Conservation (phyloP, 2,797 vertebrate species). For the Syngnathus acus region DNA sequence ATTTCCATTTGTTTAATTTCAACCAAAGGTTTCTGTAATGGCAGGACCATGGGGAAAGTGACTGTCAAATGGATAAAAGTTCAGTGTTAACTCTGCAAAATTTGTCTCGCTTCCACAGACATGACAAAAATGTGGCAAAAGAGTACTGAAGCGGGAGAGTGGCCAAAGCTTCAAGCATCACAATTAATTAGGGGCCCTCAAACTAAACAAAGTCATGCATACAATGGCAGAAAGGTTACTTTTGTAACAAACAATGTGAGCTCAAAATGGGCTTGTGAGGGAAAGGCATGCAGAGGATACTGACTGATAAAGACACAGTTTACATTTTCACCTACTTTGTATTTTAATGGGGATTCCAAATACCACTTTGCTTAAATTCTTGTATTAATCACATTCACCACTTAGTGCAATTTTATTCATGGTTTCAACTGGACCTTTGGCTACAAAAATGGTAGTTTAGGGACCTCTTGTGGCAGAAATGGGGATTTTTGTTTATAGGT, state of each 20-base stretch:
- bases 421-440: neutral
- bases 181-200: constrained; percentile 36
- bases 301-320: neutral
- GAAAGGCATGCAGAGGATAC: neutral
- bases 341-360: neutral
- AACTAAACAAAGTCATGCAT: constrained; percentile 21
- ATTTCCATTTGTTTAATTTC: neutral
- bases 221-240: neutral
- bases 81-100: constrained; percentile 26
- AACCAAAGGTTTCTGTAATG: neutral
- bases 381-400: neutral
- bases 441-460: constrained; percentile 20
- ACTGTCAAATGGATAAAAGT: neutral
- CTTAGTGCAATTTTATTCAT: neutral
- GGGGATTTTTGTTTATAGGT: neutral
- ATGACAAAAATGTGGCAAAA: constrained; percentile 32
- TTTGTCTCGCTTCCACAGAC: constrained; percentile 47
- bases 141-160: constrained; percentile 24
- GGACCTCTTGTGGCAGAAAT: constrained; percentile 32
- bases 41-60: neutral
- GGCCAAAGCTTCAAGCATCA: constrained; percentile 20
- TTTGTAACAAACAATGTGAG: neutral
- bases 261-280: neutral
- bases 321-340: neutral
- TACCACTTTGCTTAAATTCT: neutral